Evolutionary conservation across 2,888 invertebrate genomes (phyloP).

Genomic region (Papilio demoleus): DNA sequence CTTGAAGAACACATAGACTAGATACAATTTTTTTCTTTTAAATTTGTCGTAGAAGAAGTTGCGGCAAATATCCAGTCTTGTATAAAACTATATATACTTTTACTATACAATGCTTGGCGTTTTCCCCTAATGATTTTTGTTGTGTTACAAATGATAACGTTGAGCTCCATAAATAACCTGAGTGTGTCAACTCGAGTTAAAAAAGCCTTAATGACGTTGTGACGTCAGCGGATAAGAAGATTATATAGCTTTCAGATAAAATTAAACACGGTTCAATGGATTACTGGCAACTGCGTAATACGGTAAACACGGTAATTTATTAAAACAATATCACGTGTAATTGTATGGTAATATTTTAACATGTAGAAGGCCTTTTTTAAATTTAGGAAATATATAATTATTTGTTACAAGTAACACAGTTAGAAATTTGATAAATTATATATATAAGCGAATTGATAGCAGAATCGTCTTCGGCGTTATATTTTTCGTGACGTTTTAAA

Average conservation of each 20-base stretch:
- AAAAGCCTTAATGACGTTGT: slow-evolving; percentile 63
- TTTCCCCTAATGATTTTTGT: slow-evolving; percentile 66
- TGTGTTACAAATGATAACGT: slow-evolving; percentile 73
- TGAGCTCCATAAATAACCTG: slow-evolving; percentile 70
- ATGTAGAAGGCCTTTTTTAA: not conserved
- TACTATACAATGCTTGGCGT: slow-evolving; percentile 49
- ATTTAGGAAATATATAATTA: not conserved
- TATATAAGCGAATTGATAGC: no score
- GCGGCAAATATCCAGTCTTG: not conserved
- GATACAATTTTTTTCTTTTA: no score
- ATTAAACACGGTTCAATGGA: slow-evolving; percentile 43
- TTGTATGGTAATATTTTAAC: not conserved
- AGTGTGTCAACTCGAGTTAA: slow-evolving; percentile 66
- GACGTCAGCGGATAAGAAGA: slow-evolving; percentile 68
- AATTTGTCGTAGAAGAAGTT: no score
- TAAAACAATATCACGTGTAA: slow-evolving; percentile 14
- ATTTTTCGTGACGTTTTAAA: no score
- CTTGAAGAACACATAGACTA: no score
- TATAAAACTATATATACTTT: slow-evolving; percentile 15
- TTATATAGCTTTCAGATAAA: slow-evolving; percentile 69
- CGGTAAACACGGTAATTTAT: slow-evolving; percentile 32
- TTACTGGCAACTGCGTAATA: slow-evolving; percentile 33
- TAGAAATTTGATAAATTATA: no score
- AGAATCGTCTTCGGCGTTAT: no score
- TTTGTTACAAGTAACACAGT: no score